Percentiles rank a stretch among this genome's conserved stretches.
These are phyloP conservation scores for Mastomys coucha DNA, from an alignment of 2,113 vertebrate genomes.

Conservation along the genomic window DNA sequence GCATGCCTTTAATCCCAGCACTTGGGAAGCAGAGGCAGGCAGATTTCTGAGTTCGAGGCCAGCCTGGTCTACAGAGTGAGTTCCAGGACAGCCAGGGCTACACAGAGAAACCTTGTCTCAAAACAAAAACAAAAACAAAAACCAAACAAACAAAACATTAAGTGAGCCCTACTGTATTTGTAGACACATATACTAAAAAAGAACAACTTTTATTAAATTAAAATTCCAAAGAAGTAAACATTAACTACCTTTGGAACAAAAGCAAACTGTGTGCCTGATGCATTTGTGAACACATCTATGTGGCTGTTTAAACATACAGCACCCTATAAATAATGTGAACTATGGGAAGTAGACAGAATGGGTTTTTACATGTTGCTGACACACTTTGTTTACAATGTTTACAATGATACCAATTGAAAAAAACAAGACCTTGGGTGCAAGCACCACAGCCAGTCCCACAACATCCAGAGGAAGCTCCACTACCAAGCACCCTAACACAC, in stretches of 20 bases:
- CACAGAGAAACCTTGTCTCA: too few species aligned
- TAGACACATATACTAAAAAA: not conserved
- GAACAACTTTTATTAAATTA: not conserved
- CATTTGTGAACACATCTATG: not conserved
- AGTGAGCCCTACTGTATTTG: not conserved
- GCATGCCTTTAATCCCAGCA: too few species aligned
- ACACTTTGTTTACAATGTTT: not conserved
- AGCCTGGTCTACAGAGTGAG: too few species aligned
- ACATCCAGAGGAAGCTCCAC: too few species aligned
- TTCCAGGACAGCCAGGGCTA: too few species aligned
- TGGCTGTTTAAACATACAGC: not conserved
- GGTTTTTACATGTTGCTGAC: not conserved
- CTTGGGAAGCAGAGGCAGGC: too few species aligned
- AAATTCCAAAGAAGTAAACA: slow-evolving; percentile 42
- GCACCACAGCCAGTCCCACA: too few species aligned
- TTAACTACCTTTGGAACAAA: not conserved
- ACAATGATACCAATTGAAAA: not conserved
- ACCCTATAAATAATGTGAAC: not conserved
- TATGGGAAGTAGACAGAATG: not conserved
- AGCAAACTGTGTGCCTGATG: not conserved
- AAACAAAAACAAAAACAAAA: too few species aligned
- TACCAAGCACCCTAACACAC: too few species aligned
- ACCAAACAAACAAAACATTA: too few species aligned
- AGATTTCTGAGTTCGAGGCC: too few species aligned
- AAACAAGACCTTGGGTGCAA: too few species aligned